Conservation (phyloP, 1,140 invertebrate species). For the Drosophila mayri region DNA sequence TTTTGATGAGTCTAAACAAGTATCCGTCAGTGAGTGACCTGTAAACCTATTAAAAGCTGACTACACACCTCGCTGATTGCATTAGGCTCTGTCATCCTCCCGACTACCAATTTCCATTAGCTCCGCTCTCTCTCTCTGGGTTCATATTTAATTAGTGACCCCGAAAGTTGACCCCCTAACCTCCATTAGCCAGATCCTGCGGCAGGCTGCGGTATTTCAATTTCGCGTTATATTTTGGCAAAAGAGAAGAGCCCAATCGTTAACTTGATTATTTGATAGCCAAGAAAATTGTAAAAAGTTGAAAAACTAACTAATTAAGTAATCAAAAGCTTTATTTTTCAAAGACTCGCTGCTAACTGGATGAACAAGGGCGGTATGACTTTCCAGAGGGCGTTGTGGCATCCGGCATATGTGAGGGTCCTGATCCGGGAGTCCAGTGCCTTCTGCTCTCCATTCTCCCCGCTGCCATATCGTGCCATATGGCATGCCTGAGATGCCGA, state of each 20-base stretch:
- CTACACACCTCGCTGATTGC: slow-evolving; percentile 25
- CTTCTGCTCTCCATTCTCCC: neutral
- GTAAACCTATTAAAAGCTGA: slow-evolving; percentile 4
- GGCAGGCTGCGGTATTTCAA: slow-evolving; percentile 61
- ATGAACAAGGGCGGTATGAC: neutral
- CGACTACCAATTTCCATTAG: slow-evolving; percentile 29
- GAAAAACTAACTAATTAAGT: neutral
- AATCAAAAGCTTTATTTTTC: too few species aligned
- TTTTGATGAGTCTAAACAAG: neutral
- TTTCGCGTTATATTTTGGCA: slow-evolving; percentile 71
- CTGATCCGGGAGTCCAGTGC: slow-evolving; percentile 6
- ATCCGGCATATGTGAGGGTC: slow-evolving; percentile 55
- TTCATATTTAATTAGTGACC: slow-evolving; percentile 59
- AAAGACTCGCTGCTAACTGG: too few species aligned
- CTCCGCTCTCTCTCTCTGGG: slow-evolving; percentile 31
- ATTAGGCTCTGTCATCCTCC: slow-evolving; percentile 6
- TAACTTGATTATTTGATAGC: neutral
- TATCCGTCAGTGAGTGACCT: neutral
- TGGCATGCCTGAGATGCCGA: slow-evolving; percentile 62
- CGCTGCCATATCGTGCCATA: slow-evolving; percentile 32
- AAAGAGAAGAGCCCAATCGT: slow-evolving; percentile 13
- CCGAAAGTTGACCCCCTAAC: slow-evolving; percentile 23
- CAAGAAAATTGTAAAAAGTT: neutral
- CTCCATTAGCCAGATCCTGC: slow-evolving; percentile 37
- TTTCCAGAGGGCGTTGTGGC: slow-evolving; percentile 21